phyloP scores from a whole-genome alignment of 2,797 vertebrate genomes.

The Dallia pectoralis region DNA sequence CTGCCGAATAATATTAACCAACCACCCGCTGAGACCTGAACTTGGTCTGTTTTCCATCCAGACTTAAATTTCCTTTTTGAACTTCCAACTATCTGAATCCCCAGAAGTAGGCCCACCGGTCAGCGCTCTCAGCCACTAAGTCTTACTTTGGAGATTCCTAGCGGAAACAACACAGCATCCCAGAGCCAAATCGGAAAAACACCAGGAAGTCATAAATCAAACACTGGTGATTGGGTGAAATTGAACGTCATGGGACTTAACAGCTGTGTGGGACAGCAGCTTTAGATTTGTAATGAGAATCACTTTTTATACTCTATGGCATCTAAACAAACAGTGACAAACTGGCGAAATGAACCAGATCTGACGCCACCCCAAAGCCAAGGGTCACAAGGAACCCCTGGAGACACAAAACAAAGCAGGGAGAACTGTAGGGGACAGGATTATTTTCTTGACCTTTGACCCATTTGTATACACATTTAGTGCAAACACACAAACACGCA shows the following conservation, averaged over 20 bases:
- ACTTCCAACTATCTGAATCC: slow-evolving; percentile 45
- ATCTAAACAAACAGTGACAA: slow-evolving; percentile 39
- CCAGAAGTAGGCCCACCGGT: slow-evolving; percentile 35
- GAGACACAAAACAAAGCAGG: slow-evolving; percentile 45
- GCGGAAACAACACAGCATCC: slow-evolving; percentile 7
- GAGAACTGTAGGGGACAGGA: slow-evolving; percentile 41
- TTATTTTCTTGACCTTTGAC: slow-evolving; percentile 52
- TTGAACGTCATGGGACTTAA: slow-evolving; percentile 37
- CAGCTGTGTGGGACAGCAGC: slow-evolving; percentile 56
- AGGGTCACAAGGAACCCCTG: slow-evolving; percentile 18
- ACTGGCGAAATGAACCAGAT: slow-evolving; percentile 36
- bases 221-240: slow-evolving; percentile 42
- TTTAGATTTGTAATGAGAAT: slow-evolving; percentile 34
- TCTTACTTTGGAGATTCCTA: slow-evolving; percentile 19
- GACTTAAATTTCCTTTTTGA: slow-evolving; percentile 26
- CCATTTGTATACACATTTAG: not conserved
- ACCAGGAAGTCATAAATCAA: slow-evolving; percentile 67
- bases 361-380: slow-evolving; percentile 53
- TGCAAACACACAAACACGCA: not conserved
- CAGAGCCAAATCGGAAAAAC: slow-evolving; percentile 39
- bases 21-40: slow-evolving; percentile 18
- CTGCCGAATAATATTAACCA: slow-evolving; percentile 24
- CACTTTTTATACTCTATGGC: slow-evolving; percentile 45
- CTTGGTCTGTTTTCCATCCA: slow-evolving; percentile 47
- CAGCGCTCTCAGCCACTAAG: slow-evolving; percentile 41